phyloP scores from a whole-genome alignment of 1,140 invertebrate genomes.

The Dendrolimus kikuchii region DNA sequence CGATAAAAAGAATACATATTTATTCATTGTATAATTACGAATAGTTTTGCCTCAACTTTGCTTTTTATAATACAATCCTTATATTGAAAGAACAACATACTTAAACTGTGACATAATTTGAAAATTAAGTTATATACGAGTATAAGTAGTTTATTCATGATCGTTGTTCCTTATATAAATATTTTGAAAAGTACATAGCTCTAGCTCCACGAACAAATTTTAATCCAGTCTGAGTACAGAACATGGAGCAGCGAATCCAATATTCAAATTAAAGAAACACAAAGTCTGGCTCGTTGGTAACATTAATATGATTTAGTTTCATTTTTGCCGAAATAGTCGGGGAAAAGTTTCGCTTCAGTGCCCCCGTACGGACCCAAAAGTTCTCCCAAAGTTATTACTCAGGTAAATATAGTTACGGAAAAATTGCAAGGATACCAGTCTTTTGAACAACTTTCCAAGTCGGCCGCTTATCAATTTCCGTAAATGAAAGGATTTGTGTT shows the following conservation, averaged over 20 bases:
- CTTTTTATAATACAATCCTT: no score
- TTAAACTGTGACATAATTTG: no score
- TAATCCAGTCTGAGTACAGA: constrained; percentile 19
- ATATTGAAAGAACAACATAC: no score
- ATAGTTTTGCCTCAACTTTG: no score
- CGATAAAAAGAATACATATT: no score
- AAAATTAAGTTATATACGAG: no score
- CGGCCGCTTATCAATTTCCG: constrained; percentile 34
- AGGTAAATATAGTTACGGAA: constrained; percentile 46
- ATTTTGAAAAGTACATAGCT: constrained; percentile 4
- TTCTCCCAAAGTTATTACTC: constrained; percentile 39
- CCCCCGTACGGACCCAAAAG: constrained; percentile 19
- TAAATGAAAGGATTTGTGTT: constrained; percentile 33
- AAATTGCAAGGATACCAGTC: constrained; percentile 20
- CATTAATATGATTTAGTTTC: constrained; percentile 49
- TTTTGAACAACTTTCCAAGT: constrained; percentile 30
- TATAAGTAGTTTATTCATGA: no score
- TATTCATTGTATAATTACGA: no score
- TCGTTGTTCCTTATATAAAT: neutral
- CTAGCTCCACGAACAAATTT: constrained; percentile 18
- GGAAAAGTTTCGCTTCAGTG: constrained; percentile 25
- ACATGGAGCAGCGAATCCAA: constrained; percentile 19
- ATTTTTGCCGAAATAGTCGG: constrained; percentile 37
- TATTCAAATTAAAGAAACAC: constrained; percentile 39
- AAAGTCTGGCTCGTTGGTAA: constrained; percentile 24